Conservation (phyloP, 2,888 invertebrate species). For the Drosophila imparisetae region DNA sequence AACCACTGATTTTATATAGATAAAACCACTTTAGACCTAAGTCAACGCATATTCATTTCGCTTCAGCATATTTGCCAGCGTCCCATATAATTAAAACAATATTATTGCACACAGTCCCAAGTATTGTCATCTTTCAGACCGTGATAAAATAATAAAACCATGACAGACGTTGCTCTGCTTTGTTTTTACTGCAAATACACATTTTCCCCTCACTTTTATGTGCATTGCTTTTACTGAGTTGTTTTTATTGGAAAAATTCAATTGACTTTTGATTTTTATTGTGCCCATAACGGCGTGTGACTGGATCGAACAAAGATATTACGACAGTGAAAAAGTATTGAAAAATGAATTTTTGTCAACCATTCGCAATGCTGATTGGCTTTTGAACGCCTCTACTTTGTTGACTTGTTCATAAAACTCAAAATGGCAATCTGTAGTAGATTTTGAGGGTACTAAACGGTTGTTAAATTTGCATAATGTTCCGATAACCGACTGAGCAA, state of each 20-base stretch:
- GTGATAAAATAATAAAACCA: slow-evolving; percentile 48
- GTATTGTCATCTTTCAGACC: slow-evolving; percentile 27
- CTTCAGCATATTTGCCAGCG: slow-evolving; percentile 16
- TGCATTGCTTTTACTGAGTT: slow-evolving; percentile 31
- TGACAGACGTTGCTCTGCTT: slow-evolving; percentile 20
- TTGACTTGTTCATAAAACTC: slow-evolving; percentile 56
- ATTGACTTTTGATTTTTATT: slow-evolving; percentile 63
- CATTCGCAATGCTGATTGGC: slow-evolving; percentile 52
- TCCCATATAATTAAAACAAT: slow-evolving; percentile 6
- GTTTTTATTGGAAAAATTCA: slow-evolving; percentile 48
- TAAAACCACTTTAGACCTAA: background rate
- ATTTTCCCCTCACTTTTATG: slow-evolving; percentile 34
- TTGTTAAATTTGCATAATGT: slow-evolving; percentile 48
- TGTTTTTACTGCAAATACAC: slow-evolving; percentile 45
- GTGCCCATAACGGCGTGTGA: slow-evolving; percentile 42
- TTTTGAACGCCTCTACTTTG: slow-evolving; percentile 53
- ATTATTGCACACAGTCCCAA: slow-evolving; percentile 12
- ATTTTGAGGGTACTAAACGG: slow-evolving; percentile 26
- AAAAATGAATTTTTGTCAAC: slow-evolving; percentile 58
- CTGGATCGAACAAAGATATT: slow-evolving; percentile 30
- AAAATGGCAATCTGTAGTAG: slow-evolving; percentile 40
- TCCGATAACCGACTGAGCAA: slow-evolving; percentile 33
- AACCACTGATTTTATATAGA: background rate
- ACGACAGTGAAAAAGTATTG: slow-evolving; percentile 56
- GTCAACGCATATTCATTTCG: background rate